Evolutionary conservation across 2,797 vertebrate genomes (phyloP).

Genomic region (Garrulus glandarius): DNA sequence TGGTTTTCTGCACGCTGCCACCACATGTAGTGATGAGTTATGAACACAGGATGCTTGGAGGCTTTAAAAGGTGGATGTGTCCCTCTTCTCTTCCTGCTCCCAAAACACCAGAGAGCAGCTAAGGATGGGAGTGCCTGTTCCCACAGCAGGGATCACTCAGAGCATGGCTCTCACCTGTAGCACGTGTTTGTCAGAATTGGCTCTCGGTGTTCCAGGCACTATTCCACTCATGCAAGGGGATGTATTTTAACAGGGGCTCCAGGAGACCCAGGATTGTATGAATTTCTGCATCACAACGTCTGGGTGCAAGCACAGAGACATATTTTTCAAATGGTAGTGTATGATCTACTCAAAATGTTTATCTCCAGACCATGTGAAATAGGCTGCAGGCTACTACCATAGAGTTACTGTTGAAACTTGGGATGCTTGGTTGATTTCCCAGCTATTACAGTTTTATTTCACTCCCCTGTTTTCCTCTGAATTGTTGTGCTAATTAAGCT

Average conservation of each 20-base stretch:
- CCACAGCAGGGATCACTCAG: neutral
- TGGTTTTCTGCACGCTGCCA: rapidly evolving
- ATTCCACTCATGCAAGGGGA: neutral
- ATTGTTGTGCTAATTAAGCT: slow-evolving; percentile 47
- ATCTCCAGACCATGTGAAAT: neutral
- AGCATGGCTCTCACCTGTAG: rapidly evolving
- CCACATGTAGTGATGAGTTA: rapidly evolving
- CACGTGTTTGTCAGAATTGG: rapidly evolving
- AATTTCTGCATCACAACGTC: neutral
- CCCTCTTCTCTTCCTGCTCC: neutral
- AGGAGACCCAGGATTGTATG: neutral
- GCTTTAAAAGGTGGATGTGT: neutral
- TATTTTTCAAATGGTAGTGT: neutral
- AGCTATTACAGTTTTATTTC: slow-evolving; percentile 1
- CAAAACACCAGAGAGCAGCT: neutral
- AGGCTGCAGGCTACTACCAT: neutral
- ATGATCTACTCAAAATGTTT: neutral
- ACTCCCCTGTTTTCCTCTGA: neutral
- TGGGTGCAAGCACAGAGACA: neutral
- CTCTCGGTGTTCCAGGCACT: neutral
- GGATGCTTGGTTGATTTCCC: slow-evolving; percentile 2
- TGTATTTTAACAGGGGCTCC: neutral
- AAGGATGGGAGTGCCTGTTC: rapidly evolving
- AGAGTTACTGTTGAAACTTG: neutral
- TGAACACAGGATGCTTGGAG: neutral